Evolutionary conservation across 2,113 vertebrate species (phyloP).

Genomic region (Passer domesticus): DNA sequence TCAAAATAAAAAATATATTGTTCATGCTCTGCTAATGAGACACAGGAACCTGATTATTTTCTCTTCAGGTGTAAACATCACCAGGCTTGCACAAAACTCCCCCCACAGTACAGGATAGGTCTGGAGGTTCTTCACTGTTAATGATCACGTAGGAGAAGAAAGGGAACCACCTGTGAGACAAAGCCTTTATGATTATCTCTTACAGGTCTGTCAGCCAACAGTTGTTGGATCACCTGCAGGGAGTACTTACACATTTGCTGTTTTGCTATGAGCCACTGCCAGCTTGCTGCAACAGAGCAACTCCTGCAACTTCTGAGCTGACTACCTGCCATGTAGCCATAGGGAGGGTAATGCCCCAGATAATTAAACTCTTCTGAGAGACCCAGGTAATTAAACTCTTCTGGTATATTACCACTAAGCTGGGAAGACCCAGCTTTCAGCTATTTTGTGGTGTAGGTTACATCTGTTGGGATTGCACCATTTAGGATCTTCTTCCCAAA

Average conservation of each 20-base stretch:
- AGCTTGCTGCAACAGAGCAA: background rate
- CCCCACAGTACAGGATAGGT: background rate
- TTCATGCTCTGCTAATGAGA: background rate
- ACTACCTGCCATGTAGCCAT: background rate
- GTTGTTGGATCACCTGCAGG: background rate
- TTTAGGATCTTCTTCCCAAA: background rate
- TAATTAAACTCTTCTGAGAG: background rate
- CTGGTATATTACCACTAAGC: background rate
- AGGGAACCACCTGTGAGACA: background rate
- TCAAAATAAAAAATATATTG: background rate
- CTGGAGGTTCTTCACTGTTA: background rate
- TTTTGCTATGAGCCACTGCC: background rate
- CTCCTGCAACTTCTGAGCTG: background rate
- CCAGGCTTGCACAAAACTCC: background rate
- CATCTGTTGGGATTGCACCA: background rate
- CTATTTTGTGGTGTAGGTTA: background rate
- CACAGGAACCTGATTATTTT: background rate
- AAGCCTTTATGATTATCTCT: background rate
- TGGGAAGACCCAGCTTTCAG: background rate
- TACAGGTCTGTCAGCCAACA: background rate
- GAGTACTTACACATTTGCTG: background rate
- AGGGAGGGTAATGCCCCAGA: background rate
- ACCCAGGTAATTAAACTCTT: background rate
- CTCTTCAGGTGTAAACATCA: background rate
- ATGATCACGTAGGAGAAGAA: background rate